A percentile compares a stretch with the other conserved stretches of the same genome.
These are phyloP conservation scores for Peromyscus attwateri DNA, from an alignment of 2,797 vertebrate species.

Conservation along the genomic window DNA sequence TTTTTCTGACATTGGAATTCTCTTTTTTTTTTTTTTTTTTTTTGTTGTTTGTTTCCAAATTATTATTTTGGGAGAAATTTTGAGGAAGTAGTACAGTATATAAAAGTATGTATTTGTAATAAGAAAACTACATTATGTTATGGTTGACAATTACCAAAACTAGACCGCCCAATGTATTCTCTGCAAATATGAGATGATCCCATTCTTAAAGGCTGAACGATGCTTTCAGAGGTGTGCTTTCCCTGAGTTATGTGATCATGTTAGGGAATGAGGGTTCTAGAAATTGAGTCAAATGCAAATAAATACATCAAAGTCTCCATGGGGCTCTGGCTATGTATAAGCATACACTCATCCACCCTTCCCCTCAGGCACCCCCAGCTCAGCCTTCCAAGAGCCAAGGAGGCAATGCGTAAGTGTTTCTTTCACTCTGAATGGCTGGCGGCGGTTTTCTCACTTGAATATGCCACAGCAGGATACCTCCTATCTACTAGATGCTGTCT, in stretches of 20 bases:
- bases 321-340: background rate
- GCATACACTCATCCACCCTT: rapidly evolving
- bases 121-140: background rate
- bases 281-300: background rate
- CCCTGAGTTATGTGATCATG: background rate
- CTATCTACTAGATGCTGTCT: background rate
- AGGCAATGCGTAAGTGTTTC: background rate
- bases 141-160: background rate
- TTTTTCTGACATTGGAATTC: background rate
- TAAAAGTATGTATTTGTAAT: background rate
- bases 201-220: background rate
- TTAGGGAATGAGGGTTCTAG: background rate
- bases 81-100: background rate
- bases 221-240: background rate
- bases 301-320: background rate
- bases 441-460: background rate
- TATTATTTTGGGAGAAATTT: background rate
- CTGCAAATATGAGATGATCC: background rate
- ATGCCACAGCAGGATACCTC: background rate
- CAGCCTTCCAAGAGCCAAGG: background rate
- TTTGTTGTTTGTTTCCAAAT: background rate
- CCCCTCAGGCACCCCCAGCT: background rate
- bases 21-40: background rate
- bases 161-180: background rate
- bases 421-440: background rate